Base-by-base conservation (phyloP, 64 coral and sea anemone genomes). In the Actinia tenebrosa region DNA sequence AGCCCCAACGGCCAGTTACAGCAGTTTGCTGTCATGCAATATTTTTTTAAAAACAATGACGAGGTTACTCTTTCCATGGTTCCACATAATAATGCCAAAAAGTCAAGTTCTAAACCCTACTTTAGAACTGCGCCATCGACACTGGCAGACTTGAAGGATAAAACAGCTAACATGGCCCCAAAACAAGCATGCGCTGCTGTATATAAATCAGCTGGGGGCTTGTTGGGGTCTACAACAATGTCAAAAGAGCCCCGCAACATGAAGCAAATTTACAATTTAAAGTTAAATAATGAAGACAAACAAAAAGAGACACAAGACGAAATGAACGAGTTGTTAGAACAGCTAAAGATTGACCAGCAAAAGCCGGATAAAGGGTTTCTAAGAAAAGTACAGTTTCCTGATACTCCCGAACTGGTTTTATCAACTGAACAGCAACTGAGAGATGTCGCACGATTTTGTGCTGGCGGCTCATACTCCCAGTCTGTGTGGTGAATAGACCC, bases 381-480 rank as follows among this genome's bases (percentile, higher is more conserved):
- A 44, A 55, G 83, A 53, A 52, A 86, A 53, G 84, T 91, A 3
- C 84, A 79, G 63, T 91, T 91, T 63, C 45, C 59, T 26, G 66
- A 91, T 23, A 86, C 83, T 75, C 83, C 83, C 23, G 89, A 91
- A 80, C 17, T 14, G 18, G 79, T 80, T 20, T 45, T 80, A 2
- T 15, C 79, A 3, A n/a, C n/a, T n/a, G n/a, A 54, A 15, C 61
- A 83, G 10, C 90, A 88, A 82, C 46, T 88, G 3, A 56, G 55
- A 26, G 90, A 92, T 87, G 44, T 92, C 8, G 58, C 45, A 37
- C 79, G 63, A 80, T 92, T 92, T 87, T 84, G 90, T 56, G 80
- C 77, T 60, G 56, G 22, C 47, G 10, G 53, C 18, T 52, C 84
- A 72, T 10, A 56, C 54, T 45, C 63, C 43, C 77, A 62, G 46